Conservation (phyloP, 1,140 invertebrate genomes). For the Eueides isabella region DNA sequence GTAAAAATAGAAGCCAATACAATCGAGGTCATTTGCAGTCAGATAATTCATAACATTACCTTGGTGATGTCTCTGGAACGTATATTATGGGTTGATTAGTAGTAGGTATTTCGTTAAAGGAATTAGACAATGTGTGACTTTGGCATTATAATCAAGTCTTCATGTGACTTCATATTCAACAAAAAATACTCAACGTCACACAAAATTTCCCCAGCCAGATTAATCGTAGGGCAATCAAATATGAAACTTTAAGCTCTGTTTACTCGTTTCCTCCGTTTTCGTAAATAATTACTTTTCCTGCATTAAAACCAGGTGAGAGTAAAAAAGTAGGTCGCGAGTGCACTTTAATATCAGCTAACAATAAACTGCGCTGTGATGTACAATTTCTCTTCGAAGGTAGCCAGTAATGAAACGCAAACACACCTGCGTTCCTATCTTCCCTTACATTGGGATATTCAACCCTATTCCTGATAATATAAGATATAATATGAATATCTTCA, state of each 20-base stretch:
- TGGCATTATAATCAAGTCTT: too few relatives aligned
- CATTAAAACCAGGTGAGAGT: slow-evolving; percentile 27
- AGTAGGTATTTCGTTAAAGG: too few relatives aligned
- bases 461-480: neutral
- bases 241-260: slow-evolving; percentile 4
- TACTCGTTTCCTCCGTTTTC: neutral
- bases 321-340: slow-evolving; percentile 27
- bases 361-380: slow-evolving; percentile 37
- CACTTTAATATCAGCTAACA: slow-evolving; percentile 40
- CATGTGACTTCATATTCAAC: too few relatives aligned
- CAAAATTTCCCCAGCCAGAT: neutral
- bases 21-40: too few relatives aligned
- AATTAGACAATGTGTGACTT: too few relatives aligned
- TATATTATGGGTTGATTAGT: too few relatives aligned
- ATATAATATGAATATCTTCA: slow-evolving; percentile 1
- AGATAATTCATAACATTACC: too few relatives aligned
- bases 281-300: slow-evolving; percentile 23
- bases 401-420: slow-evolving; percentile 60
- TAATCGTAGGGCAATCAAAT: slow-evolving; percentile 11
- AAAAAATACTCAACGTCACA: neutral
- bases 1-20: too few relatives aligned
- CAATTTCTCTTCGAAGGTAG: slow-evolving; percentile 40
- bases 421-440: slow-evolving; percentile 42
- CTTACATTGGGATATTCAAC: neutral
- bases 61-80: too few relatives aligned